Conservation (phyloP, 2,888 invertebrate species). For the Lochmaea capreae region DNA sequence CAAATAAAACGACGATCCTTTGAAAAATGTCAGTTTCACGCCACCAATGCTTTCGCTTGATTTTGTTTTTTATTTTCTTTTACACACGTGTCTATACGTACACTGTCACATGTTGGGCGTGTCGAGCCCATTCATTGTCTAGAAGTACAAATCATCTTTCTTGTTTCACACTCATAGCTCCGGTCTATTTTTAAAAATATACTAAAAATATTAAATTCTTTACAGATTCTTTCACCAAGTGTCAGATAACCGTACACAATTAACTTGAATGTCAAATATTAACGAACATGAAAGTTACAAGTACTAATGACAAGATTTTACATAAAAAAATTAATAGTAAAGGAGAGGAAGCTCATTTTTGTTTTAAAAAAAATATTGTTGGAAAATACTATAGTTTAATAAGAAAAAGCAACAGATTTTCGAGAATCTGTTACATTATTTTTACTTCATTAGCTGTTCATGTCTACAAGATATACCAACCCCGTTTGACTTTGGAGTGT, state of each 20-base stretch:
- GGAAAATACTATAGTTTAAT: no score
- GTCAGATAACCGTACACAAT: conserved; percentile 5
- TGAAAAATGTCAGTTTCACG: background rate
- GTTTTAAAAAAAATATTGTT: no score
- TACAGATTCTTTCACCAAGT: conserved; percentile 6
- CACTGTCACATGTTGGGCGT: conserved; percentile 27
- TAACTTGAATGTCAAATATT: conserved; percentile 14
- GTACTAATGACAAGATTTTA: conserved; percentile 46
- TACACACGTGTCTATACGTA: conserved; percentile 20
- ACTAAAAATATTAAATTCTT: conserved; percentile 18
- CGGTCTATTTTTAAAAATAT: conserved; percentile 24
- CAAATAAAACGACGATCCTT: background rate
- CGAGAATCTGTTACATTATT: no score
- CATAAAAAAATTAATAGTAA: background rate
- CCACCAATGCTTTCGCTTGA: background rate
- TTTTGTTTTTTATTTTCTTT: conserved; percentile 10
- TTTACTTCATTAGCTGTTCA: no score
- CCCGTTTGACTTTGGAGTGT: no score
- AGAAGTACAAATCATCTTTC: conserved; percentile 32
- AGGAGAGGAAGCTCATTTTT: background rate
- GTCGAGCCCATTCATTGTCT: conserved; percentile 31
- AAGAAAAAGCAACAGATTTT: no score
- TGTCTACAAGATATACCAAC: no score
- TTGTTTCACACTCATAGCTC: conserved; percentile 21
- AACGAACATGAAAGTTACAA: conserved; percentile 8